Percentiles rank a stretch among this genome's conserved stretches.
Evolutionary conservation across 2,888 invertebrate genomes (phyloP).

Genomic region (Eupithecia subumbrata): DNA sequence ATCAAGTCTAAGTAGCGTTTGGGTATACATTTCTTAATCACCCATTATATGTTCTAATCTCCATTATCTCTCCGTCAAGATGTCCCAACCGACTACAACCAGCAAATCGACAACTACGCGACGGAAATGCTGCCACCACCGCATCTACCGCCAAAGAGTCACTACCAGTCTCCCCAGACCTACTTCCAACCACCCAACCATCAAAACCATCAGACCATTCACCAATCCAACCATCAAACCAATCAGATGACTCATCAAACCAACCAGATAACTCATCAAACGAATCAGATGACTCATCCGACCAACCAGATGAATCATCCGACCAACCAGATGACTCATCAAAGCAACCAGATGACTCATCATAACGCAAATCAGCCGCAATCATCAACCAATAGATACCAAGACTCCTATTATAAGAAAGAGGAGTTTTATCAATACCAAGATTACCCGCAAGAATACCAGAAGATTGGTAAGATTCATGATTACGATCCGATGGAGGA

Average conservation of each 20-base stretch:
- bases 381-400: conserved; percentile 48
- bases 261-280: not conserved
- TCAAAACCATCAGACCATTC: conserved; percentile 25
- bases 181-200: conserved; percentile 43
- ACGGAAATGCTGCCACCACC: conserved; percentile 76
- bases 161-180: conserved; percentile 68
- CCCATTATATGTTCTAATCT: conserved; percentile 53
- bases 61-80: conserved; percentile 62
- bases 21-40: not conserved
- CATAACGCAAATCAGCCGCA: conserved; percentile 7
- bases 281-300: not conserved
- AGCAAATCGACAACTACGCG: conserved; percentile 79
- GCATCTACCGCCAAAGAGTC: conserved; percentile 70
- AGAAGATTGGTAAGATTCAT: conserved; percentile 89
- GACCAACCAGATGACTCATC: conserved; percentile 35
- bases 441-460: conserved; percentile 53
- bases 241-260: conserved; percentile 1
- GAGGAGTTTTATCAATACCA: conserved; percentile 61
- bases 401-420: conserved; percentile 44
- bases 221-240: conserved; percentile 12
- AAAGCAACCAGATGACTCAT: conserved; percentile 20
- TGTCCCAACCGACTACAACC: conserved; percentile 74
- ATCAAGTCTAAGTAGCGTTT: not conserved
- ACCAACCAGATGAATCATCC: conserved; percentile 64
- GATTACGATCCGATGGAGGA: conserved; percentile 92